Conservation (phyloP, 2,888 invertebrate genomes). For the Molorchus minor region DNA sequence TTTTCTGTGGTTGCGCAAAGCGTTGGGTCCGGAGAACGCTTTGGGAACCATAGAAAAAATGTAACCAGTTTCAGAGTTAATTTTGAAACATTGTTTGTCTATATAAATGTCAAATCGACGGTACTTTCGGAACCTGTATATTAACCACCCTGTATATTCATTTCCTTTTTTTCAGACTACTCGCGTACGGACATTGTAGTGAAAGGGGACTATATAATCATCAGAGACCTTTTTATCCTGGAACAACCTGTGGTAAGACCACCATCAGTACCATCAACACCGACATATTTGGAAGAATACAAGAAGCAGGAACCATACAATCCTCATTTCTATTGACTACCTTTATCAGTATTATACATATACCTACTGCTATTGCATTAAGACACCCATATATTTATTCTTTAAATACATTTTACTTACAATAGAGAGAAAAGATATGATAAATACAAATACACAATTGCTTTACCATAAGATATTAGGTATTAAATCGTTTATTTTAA, state of each 20-base stretch:
- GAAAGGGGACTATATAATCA: constrained; percentile 37
- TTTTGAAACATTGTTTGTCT: not conserved
- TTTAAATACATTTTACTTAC: not conserved
- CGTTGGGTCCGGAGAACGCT: too few relatives aligned
- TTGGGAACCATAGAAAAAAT: too few relatives aligned
- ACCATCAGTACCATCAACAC: constrained; percentile 14
- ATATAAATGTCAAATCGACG: not conserved
- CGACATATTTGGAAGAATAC: constrained; percentile 1
- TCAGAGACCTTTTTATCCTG: constrained; percentile 37
- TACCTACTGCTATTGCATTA: not conserved
- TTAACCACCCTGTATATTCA: not conserved
- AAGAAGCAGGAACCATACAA: constrained; percentile 10
- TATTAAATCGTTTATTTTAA: too few relatives aligned
- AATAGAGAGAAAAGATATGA: too few relatives aligned
- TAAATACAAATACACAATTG: too few relatives aligned
- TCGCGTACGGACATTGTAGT: constrained; percentile 36
- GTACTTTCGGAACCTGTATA: not conserved
- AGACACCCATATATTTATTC: not conserved
- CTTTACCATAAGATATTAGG: too few relatives aligned
- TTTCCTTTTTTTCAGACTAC: constrained; percentile 34
- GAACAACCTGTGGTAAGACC: constrained; percentile 24
- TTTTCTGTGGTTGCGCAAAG: not conserved
- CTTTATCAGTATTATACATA: not conserved
- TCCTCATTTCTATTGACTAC: constrained; percentile 10
- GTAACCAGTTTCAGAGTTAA: too few relatives aligned